Evolutionary conservation across 2,888 invertebrate species (phyloP), one percentile per base, ranked within the genome.

Genomic region (Melanargia galathea): DNA sequence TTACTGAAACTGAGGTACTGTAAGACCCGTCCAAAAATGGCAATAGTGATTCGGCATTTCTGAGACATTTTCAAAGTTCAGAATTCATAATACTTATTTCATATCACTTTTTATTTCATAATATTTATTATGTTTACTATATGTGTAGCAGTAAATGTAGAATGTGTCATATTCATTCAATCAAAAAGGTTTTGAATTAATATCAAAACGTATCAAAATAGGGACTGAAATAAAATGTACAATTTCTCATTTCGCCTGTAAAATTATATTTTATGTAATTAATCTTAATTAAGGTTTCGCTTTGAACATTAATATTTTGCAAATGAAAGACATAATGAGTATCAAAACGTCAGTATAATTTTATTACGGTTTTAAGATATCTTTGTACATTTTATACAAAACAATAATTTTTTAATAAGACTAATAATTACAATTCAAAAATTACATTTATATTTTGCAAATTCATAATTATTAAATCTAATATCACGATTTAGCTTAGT

Each of bases 401-500:
- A 90, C 90, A 90, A 90, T 90, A 88, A 86, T 86, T 84, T 86
- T 35, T 83, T 83, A 80, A 89, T 89, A 89, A 70, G 74, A 80
- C 89, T 90, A 90, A 87, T 91, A 90, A 90, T 90, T 90, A 91
- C 90, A 90, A 86, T 88, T 85, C 86, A 87, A 91, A 90, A 90
- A 88, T 90, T 90, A 90, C 87, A 90, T 87, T 86, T 86, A 86
- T 86, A 43, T 43, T 43, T 87, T 86, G 83, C 80, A 86, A 87
- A 83, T 90, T 89, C 84, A 87, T 86, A 85, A 87, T 87, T 85
- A 84, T 87, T 91, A 87, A 82, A 85, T 86, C 91, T 91, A 91
- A 85, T 91, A 91, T 91, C 91, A 91, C 91, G 90, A 90, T 91
- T 90, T 90, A 91, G 87, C 91, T 91, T 91, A 91, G 83, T 84